A percentile compares a stretch with the other conserved stretches of the same genome.
phyloP scores from a whole-genome alignment of 2,888 invertebrate genomes.

The Acleris literana region DNA sequence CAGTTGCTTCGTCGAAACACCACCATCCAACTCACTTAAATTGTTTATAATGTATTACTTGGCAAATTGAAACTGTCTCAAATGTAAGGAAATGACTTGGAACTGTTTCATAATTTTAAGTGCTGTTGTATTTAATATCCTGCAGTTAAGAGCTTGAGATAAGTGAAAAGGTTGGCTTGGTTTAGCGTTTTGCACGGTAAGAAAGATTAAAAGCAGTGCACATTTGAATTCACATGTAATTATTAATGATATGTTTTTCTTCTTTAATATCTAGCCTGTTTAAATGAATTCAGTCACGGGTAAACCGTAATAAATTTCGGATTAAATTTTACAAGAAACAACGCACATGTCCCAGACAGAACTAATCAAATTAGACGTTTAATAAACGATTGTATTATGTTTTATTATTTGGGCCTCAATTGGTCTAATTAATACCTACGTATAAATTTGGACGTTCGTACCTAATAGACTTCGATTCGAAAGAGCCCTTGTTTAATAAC shows the following conservation, averaged over 20 bases:
- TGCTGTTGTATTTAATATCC: conserved; percentile 29
- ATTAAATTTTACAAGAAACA: too few relatives aligned
- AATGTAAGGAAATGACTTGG: conserved; percentile 39
- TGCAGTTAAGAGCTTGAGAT: conserved; percentile 12
- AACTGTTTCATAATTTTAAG: conserved; percentile 36
- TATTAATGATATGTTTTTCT: too few relatives aligned
- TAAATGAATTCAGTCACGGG: too few relatives aligned
- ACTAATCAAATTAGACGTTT: too few relatives aligned
- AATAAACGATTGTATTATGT: too few relatives aligned
- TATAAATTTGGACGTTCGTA: too few relatives aligned
- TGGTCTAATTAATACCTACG: too few relatives aligned
- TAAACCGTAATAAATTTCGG: too few relatives aligned
- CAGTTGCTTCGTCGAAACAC: conserved; percentile 63
- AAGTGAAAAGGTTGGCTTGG: conserved; percentile 11
- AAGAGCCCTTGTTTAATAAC: conserved; percentile 12
- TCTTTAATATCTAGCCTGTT: too few relatives aligned
- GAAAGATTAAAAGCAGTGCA: not conserved
- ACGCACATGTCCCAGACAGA: too few relatives aligned
- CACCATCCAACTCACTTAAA: conserved; percentile 65
- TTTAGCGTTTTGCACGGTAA: not conserved
- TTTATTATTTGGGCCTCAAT: too few relatives aligned
- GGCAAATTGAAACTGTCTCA: conserved; percentile 60
- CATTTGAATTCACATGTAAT: too few relatives aligned
- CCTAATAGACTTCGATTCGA: conserved; percentile 10
- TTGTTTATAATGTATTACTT: conserved; percentile 64